Conservation (phyloP, 2,888 invertebrate genomes). For the Oligia fasciuncula region DNA sequence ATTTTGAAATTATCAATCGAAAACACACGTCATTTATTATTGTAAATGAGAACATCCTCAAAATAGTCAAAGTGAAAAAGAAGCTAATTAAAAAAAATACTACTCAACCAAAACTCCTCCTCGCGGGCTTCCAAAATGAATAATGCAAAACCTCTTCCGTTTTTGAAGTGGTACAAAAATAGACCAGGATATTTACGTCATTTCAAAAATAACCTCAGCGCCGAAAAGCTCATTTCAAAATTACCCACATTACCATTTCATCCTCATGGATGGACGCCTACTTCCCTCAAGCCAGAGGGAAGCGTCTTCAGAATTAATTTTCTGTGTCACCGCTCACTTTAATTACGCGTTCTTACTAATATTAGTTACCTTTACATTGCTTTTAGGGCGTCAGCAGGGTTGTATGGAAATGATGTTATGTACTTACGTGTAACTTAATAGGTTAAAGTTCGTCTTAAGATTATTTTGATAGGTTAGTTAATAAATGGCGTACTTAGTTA, state of each 20-base stretch:
- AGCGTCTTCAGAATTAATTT: conserved; percentile 78
- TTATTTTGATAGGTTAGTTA: not conserved
- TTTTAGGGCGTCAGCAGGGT: conserved; percentile 29
- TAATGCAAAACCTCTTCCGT: conserved; percentile 25
- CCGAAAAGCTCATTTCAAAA: conserved; percentile 41
- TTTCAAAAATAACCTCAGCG: conserved; percentile 38
- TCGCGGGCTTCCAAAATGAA: conserved; percentile 12
- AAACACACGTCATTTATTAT: not conserved
- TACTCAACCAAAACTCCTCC: not conserved
- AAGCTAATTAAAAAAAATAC: not conserved
- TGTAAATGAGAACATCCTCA: not conserved
- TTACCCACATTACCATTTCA: conserved; percentile 42
- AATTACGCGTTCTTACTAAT: conserved; percentile 71
- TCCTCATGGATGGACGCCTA: conserved; percentile 54
- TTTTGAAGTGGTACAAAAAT: conserved; percentile 27
- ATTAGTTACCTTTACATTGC: conserved; percentile 43
- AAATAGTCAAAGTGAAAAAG: not conserved
- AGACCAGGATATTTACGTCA: conserved; percentile 18
- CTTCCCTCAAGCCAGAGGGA: conserved; percentile 39
- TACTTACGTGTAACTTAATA: conserved; percentile 7
- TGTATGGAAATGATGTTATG: not conserved
- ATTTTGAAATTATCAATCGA: not conserved
- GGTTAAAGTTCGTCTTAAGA: not conserved
- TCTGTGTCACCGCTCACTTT: conserved; percentile 78
- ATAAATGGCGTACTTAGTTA: not conserved